A percentile compares a stretch with the other conserved stretches of the same genome.
Conservation (phyloP, 2,888 invertebrate species). For the Synergus umbraculus region DNA sequence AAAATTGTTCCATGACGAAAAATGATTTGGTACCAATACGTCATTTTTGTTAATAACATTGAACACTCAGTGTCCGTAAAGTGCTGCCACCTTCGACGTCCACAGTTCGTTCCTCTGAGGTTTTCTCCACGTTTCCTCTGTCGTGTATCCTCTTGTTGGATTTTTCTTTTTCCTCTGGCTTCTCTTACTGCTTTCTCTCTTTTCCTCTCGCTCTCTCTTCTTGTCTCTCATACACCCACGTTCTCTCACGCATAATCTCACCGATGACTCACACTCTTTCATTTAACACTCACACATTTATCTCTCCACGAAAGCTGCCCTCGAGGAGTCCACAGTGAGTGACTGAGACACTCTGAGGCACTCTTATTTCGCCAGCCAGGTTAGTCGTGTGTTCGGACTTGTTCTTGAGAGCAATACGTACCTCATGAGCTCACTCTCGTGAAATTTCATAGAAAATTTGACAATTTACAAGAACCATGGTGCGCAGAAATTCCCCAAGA, state of each 20-base stretch:
- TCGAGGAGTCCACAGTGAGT: not conserved
- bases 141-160: not conserved
- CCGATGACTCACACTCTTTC: not conserved
- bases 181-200: conserved; percentile 45
- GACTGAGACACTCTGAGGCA: conserved; percentile 31
- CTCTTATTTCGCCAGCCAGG: conserved; percentile 45
- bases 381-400: conserved; percentile 52
- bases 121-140: conserved; percentile 32
- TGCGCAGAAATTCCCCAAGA: conserved; percentile 74
- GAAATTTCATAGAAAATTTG: not conserved
- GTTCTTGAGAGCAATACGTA: conserved; percentile 19
- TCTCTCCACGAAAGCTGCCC: conserved; percentile 41
- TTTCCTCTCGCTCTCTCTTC: conserved; percentile 42
- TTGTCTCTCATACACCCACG: conserved; percentile 43
- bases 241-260: not conserved
- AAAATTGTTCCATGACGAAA: too few species aligned
- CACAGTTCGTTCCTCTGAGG: not conserved
- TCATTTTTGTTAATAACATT: not conserved
- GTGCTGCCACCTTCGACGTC: conserved; percentile 32
- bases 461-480: conserved; percentile 69
- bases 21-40: not conserved
- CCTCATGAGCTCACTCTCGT: conserved; percentile 13
- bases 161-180: conserved; percentile 43
- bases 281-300: not conserved
- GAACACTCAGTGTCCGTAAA: not conserved